These are phyloP conservation scores for Spodoptera littoralis DNA, from an alignment of 2,888 invertebrate genomes.

Conservation along the genomic window DNA sequence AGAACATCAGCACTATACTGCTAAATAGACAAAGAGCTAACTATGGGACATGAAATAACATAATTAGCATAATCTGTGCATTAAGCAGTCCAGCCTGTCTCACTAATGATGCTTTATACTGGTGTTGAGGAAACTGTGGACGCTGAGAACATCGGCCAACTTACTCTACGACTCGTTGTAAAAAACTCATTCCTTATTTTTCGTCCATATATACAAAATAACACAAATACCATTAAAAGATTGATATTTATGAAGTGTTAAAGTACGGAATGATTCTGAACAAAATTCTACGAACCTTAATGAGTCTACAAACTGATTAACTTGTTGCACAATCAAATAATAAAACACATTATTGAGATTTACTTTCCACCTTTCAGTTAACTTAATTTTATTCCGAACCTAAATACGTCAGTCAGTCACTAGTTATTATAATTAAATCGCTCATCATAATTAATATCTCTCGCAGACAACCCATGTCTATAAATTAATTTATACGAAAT, in stretches of 20 bases:
- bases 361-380: neutral
- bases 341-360: too few species aligned
- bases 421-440: conserved; percentile 11
- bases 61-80: conserved; percentile 50
- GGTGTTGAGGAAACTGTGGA: conserved; percentile 3
- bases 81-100: conserved; percentile 37
- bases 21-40: conserved; percentile 30
- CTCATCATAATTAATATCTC: conserved; percentile 19
- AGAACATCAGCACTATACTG: neutral
- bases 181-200: too few species aligned
- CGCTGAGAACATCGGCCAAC: neutral
- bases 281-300: too few species aligned
- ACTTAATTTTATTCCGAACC: too few species aligned
- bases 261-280: too few species aligned
- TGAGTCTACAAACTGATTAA: too few species aligned
- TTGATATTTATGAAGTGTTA: too few species aligned
- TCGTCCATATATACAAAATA: too few species aligned
- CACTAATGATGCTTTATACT: conserved; percentile 17
- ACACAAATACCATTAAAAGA: too few species aligned
- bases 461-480: conserved; percentile 20
- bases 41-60: conserved; percentile 48
- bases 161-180: neutral
- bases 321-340: too few species aligned
- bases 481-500: conserved; percentile 47
- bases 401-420: neutral